A percentile compares a stretch with the other conserved stretches of the same genome.
Evolutionary conservation across 2,888 invertebrate genomes (phyloP).

Genomic region (Neoitamus cyanurus): DNA sequence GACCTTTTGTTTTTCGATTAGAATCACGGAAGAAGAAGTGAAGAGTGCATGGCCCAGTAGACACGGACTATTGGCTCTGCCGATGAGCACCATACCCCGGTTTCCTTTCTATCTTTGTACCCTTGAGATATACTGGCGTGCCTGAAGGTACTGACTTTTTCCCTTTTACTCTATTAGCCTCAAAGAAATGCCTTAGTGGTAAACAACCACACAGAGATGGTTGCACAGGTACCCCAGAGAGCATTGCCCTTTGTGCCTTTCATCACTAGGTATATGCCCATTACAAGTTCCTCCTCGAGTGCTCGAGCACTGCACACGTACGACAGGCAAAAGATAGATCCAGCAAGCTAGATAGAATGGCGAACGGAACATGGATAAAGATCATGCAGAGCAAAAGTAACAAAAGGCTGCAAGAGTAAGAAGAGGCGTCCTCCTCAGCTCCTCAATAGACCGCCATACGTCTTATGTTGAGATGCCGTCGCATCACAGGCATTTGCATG

Average conservation of each 20-base stretch:
- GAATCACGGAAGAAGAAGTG: slow-evolving; percentile 41
- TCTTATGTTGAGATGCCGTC: not conserved
- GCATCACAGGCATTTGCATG: slow-evolving; percentile 32
- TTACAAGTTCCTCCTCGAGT: slow-evolving; percentile 24
- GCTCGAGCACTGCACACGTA: slow-evolving; percentile 13
- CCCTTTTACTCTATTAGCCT: slow-evolving; percentile 13
- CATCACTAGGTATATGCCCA: slow-evolving; percentile 15
- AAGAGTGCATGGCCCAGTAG: slow-evolving; percentile 11
- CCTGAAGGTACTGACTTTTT: slow-evolving; percentile 17
- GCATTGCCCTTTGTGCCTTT: slow-evolving; percentile 34
- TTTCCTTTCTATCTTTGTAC: not conserved
- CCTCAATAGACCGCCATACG: slow-evolving; percentile 9
- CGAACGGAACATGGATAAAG: slow-evolving; percentile 32
- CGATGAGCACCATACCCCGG: not conserved
- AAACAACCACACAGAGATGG: not conserved
- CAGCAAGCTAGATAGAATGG: slow-evolving; percentile 7
- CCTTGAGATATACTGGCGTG: not conserved
- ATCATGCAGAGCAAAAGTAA: slow-evolving; percentile 28
- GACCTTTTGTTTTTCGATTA: slow-evolving; percentile 46
- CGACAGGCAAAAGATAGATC: not conserved
- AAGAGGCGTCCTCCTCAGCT: not conserved
- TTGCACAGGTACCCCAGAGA: slow-evolving; percentile 3
- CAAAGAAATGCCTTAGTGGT: slow-evolving; percentile 18
- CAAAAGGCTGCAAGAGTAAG: slow-evolving; percentile 3
- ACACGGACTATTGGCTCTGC: not conserved